Conservation (phyloP, 2,113 vertebrate genomes). For the Mesoclemmys tuberculata region DNA sequence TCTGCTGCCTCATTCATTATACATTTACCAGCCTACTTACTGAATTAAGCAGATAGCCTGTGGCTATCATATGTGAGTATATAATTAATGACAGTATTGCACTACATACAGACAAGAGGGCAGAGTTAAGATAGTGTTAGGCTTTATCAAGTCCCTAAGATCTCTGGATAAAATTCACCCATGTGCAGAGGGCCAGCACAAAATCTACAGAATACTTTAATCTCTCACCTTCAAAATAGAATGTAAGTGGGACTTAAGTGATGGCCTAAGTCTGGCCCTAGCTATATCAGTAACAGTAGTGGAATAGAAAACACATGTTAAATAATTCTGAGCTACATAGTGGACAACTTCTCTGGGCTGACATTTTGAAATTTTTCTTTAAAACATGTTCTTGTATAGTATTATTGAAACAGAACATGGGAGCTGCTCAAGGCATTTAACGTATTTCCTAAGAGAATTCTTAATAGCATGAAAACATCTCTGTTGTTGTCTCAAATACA, state of each 20-base stretch:
- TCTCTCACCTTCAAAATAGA: neutral
- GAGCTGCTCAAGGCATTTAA: neutral
- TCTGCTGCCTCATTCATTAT: neutral
- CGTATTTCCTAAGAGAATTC: neutral
- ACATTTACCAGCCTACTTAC: neutral
- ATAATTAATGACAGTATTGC: neutral
- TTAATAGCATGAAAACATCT: neutral
- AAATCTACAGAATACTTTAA: too few species aligned
- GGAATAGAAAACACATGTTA: neutral
- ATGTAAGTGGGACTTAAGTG: neutral
- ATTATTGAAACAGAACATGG: neutral
- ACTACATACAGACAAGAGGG: neutral
- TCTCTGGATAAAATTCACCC: neutral
- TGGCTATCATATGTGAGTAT: neutral
- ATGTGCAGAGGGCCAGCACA: too few species aligned
- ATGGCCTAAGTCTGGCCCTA: too few species aligned
- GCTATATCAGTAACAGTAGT: too few species aligned
- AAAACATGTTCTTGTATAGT: neutral
- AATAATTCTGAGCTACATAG: conserved; percentile 24
- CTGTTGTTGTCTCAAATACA: neutral
- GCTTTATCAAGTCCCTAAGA: neutral
- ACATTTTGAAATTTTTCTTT: neutral
- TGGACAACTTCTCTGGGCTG: neutral
- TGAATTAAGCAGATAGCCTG: neutral
- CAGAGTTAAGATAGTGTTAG: conserved; percentile 10